Conservation (phyloP, 2,888 invertebrate species). For the Acrobasis repandana region DNA sequence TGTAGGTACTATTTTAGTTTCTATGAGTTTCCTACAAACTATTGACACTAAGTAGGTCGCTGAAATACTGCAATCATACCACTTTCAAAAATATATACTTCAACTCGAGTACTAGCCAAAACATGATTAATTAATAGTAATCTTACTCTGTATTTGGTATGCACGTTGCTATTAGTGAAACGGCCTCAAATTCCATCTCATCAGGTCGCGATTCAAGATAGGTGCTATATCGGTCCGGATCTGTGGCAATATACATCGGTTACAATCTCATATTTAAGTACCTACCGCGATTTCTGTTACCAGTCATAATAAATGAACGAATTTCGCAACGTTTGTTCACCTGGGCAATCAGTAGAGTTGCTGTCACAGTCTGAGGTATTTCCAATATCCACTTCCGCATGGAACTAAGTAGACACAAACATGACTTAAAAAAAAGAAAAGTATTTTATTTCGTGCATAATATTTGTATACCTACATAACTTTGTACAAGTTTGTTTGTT, state of each 20-base stretch:
- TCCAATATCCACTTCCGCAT: constrained; percentile 77
- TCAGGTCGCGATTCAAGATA: constrained; percentile 83
- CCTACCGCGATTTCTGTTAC: not conserved
- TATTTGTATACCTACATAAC: too few relatives aligned
- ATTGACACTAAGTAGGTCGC: too few relatives aligned
- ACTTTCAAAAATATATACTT: too few relatives aligned
- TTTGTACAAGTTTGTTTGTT: too few relatives aligned
- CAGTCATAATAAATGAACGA: too few relatives aligned
- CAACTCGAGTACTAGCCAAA: not conserved
- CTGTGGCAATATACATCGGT: constrained; percentile 36
- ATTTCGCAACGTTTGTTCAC: not conserved
- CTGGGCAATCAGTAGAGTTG: not conserved
- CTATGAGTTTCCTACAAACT: too few relatives aligned
- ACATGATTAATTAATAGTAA: not conserved
- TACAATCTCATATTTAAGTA: not conserved
- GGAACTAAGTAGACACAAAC: constrained; percentile 77
- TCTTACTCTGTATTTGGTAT: constrained; percentile 76
- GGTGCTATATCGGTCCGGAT: constrained; percentile 79
- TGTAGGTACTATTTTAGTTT: too few relatives aligned
- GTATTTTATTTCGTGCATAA: too few relatives aligned
- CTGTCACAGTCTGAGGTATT: constrained; percentile 36
- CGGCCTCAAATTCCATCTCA: constrained; percentile 85
- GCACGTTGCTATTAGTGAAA: constrained; percentile 79
- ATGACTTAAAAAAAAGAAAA: not conserved
- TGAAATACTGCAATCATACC: too few relatives aligned